Percentiles rank a stretch among this genome's conserved stretches.
phyloP scores from a whole-genome alignment of 2,797 vertebrate species.

The Natrix natrix region DNA sequence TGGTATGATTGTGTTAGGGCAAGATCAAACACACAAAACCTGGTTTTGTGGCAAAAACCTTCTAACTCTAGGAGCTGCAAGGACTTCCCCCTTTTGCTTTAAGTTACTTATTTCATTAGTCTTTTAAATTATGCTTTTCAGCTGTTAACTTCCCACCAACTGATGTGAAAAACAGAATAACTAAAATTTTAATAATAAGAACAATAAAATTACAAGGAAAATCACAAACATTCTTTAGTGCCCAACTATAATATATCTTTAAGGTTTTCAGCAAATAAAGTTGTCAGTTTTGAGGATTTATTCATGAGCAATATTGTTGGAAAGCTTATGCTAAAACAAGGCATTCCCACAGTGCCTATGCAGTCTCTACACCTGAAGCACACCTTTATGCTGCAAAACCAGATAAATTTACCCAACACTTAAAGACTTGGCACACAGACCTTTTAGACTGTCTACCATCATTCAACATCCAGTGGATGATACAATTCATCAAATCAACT shows the following conservation, averaged over 20 bases:
- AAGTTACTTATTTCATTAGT: neutral
- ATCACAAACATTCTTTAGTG: neutral
- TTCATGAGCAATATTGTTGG: neutral
- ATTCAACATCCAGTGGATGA: neutral
- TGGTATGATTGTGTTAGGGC: neutral
- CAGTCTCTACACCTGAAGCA: neutral
- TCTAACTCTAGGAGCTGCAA: neutral
- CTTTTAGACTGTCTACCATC: neutral
- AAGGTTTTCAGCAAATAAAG: neutral
- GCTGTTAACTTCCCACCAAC: neutral
- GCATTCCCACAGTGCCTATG: neutral
- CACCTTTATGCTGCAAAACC: neutral
- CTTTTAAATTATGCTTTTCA: neutral
- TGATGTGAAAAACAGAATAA: neutral
- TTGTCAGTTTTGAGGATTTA: neutral
- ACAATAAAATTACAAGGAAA: neutral
- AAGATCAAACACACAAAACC: neutral
- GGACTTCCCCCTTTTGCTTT: neutral
- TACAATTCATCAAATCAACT: neutral
- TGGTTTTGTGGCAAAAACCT: neutral
- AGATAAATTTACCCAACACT: no score
- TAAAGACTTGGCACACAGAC: no score
- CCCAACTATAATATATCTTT: neutral
- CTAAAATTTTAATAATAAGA: neutral
- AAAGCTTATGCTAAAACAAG: neutral